phyloP scores from a whole-genome alignment of 2,113 vertebrate genomes.

The Stegastes partitus region DNA sequence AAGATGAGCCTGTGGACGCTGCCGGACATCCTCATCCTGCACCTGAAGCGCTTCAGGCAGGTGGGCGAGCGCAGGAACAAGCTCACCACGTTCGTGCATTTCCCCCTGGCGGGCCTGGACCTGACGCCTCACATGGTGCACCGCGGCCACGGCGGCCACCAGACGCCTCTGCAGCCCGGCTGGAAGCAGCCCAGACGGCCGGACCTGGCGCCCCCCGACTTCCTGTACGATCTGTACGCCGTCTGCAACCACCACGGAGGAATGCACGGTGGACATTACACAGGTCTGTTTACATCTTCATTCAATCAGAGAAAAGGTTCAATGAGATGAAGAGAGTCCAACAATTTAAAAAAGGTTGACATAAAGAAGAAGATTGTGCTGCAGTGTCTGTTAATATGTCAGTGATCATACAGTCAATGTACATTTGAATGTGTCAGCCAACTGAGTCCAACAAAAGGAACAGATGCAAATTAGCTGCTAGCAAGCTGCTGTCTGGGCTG shows the following conservation, averaged over 20 bases:
- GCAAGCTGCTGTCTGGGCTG: no score
- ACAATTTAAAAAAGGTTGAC: no score
- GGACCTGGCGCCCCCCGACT: slow-evolving; percentile 79
- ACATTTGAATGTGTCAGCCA: no score
- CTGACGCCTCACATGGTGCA: slow-evolving; percentile 95
- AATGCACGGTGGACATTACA: slow-evolving; percentile 97
- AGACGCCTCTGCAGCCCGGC: slow-evolving; percentile 45
- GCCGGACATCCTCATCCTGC: slow-evolving; percentile 95
- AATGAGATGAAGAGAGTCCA: no score
- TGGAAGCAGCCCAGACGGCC: slow-evolving; percentile 79
- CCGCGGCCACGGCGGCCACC: slow-evolving; percentile 75
- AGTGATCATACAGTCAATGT: no score
- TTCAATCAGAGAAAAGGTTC: no score
- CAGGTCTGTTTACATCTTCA: slow-evolving; percentile 81
- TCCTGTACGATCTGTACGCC: slow-evolving; percentile 93
- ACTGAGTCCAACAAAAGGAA: no score
- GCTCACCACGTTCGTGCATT: slow-evolving; percentile 93
- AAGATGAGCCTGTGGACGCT: slow-evolving; percentile 97
- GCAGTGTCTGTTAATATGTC: no score
- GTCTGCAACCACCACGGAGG: slow-evolving; percentile 98
- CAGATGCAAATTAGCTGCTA: no score
- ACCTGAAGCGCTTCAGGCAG: slow-evolving; percentile 95
- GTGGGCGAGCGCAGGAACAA: slow-evolving; percentile 93
- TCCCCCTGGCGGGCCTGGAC: slow-evolving; percentile 91
- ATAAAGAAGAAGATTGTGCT: no score